These are phyloP conservation scores for Hylaea fasciaria DNA, from an alignment of 2,888 invertebrate species.

Conservation along the genomic window DNA sequence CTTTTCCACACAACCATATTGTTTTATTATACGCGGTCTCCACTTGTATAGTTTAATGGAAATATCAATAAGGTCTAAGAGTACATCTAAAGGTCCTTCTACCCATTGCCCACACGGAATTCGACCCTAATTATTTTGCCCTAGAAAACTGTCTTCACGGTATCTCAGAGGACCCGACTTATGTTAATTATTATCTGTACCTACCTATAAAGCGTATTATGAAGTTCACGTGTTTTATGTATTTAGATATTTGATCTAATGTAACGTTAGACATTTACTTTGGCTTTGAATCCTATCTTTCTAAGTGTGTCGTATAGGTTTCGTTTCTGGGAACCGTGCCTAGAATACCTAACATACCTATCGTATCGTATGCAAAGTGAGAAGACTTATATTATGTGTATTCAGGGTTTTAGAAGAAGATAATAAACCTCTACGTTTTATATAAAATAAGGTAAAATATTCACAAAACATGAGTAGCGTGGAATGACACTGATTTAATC, in stretches of 20 bases:
- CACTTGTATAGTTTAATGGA: no score
- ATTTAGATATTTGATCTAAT: background rate
- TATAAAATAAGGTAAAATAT: no score
- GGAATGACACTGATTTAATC: no score
- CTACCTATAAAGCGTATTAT: no score
- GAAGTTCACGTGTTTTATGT: no score
- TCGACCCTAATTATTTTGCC: conserved; percentile 1
- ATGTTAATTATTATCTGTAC: no score
- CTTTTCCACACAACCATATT: background rate
- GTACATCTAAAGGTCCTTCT: no score
- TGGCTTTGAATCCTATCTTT: conserved; percentile 17
- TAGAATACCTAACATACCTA: conserved; percentile 7
- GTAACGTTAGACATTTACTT: background rate
- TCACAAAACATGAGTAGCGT: no score
- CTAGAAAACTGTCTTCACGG: conserved; percentile 1
- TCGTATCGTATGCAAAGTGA: conserved; percentile 14
- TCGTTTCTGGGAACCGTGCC: conserved; percentile 18
- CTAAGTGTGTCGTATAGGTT: conserved; percentile 25
- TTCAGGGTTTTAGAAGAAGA: background rate
- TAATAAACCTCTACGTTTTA: no score
- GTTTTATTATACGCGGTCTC: background rate
- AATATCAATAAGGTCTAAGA: no score
- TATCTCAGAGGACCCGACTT: no score
- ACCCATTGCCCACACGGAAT: background rate
- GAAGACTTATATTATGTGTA: background rate